These are phyloP conservation scores for Pomatostomus ruficeps DNA, from an alignment of 2,113 vertebrate genomes.

Conservation along the genomic window DNA sequence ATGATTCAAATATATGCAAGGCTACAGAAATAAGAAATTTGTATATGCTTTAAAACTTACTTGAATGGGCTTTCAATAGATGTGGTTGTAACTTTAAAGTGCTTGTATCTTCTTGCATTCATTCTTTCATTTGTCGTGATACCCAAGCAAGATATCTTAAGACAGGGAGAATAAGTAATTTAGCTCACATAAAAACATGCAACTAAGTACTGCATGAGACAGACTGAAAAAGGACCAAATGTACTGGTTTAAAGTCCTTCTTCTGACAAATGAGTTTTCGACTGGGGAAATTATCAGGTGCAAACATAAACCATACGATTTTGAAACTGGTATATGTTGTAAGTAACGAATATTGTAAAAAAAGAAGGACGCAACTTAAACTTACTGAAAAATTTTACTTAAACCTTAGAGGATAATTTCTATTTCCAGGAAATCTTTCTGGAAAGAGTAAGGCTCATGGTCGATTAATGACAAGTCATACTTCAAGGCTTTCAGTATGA, in stretches of 20 bases:
- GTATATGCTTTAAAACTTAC: slow-evolving; percentile 70
- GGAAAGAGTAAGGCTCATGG: background rate
- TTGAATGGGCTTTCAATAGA: slow-evolving; percentile 99
- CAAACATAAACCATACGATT: background rate
- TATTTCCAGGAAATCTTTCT: background rate
- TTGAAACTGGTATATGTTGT: background rate
- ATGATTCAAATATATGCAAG: background rate
- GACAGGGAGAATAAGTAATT: background rate
- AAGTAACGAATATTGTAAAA: background rate
- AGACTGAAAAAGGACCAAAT: background rate
- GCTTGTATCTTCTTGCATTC: slow-evolving; percentile 98
- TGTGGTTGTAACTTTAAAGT: slow-evolving; percentile 99
- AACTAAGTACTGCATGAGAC: background rate
- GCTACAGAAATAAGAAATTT: background rate
- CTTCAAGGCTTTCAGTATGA: background rate
- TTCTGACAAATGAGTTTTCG: background rate
- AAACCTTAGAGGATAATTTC: background rate
- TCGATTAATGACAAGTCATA: background rate
- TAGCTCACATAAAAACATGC: background rate
- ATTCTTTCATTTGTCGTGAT: slow-evolving; percentile 99
- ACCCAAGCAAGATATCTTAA: slow-evolving; percentile 93
- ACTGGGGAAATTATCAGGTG: background rate
- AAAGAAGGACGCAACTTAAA: background rate
- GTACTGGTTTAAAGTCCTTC: background rate
- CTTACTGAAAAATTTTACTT: background rate